Evolutionary conservation across 2,888 invertebrate genomes (phyloP).

Genomic region (Ormyrus labotus): DNA sequence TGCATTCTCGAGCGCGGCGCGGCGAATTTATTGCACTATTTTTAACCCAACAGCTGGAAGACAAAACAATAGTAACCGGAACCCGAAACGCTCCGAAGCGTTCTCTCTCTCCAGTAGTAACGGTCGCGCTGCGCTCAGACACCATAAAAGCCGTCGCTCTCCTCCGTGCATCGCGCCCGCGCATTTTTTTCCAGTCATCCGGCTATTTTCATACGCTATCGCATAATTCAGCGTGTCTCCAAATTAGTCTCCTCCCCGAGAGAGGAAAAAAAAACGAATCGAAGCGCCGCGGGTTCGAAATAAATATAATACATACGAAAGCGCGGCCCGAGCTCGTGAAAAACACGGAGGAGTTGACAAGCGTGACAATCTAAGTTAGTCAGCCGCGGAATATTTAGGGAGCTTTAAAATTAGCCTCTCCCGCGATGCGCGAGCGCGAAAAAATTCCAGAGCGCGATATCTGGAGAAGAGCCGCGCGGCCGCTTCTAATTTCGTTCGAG

Average conservation of each 20-base stretch:
- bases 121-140: constrained; percentile 20
- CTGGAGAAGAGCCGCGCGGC: background rate
- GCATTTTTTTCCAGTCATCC: background rate
- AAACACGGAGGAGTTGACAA: constrained; percentile 21
- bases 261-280: background rate
- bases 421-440: constrained; percentile 7
- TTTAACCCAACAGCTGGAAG: too few species aligned
- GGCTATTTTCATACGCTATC: background rate
- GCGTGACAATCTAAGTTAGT: constrained; percentile 51
- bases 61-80: too few species aligned
- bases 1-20: too few species aligned
- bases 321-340: background rate
- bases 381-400: constrained; percentile 59
- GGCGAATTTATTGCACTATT: too few species aligned
- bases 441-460: constrained; percentile 24
- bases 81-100: too few species aligned
- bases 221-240: too few species aligned
- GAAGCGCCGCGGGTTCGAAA: background rate
- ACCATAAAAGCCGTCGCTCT: background rate
- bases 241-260: too few species aligned
- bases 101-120: constrained; percentile 29
- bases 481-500: constrained; percentile 18
- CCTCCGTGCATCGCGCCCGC: background rate
- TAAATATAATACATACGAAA: background rate
- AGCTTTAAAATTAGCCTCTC: constrained; percentile 55